Base-by-base conservation (phyloP, 35 echinoderm and acorn worm genomes). In the Chiridota heheva region DNA sequence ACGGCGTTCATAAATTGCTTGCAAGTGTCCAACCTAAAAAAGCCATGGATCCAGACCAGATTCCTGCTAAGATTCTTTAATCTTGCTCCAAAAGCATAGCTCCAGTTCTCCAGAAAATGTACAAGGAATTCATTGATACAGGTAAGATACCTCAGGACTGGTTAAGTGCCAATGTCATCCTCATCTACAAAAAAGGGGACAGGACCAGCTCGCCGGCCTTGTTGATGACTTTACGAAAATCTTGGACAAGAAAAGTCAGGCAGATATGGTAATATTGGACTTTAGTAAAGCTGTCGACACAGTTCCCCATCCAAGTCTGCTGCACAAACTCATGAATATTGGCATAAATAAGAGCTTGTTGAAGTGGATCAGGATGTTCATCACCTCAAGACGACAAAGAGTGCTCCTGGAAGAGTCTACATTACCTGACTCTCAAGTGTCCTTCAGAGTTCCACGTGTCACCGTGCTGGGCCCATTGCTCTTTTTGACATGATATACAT, bases 231-330 rank as follows among this genome's bases (percentile, higher is more conserved):
- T 89, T 40, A 78, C 77, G 2, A n/a, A n/a, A n/a, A n/a, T n/a
- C n/a, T n/a, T n/a, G n/a, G n/a, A 70, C 27, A 45, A 57, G 25
- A 18, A 81, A 64, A 56, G 38, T 31, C 82, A 85, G 38, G 56
- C 42, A 43, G 84, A 85, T 56, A 46, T 73, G 32, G 20, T 71
- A 17, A 85, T 73, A 61, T 30, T 85, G 69, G 47, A 85, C 39
- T 85, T 85, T 51, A 80, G 73, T 44, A 86, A 86, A 86, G 84
- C 70, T n/a, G 76, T 86, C 78, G 84, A 86, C 44, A 58, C 51
- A 13, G 71, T 78, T 3, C 84, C 76, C 35, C 84, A 86, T 24
- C 25, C 76, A 17, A 27, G 80, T 18, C 80, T 82, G 4, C 20
- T 82, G 3, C n/a, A 7, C 44, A 82, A 82, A 56, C 40, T 82